Evolutionary conservation across 1,140 invertebrate species (phyloP).

Genomic region (Tigriopus japonicus): DNA sequence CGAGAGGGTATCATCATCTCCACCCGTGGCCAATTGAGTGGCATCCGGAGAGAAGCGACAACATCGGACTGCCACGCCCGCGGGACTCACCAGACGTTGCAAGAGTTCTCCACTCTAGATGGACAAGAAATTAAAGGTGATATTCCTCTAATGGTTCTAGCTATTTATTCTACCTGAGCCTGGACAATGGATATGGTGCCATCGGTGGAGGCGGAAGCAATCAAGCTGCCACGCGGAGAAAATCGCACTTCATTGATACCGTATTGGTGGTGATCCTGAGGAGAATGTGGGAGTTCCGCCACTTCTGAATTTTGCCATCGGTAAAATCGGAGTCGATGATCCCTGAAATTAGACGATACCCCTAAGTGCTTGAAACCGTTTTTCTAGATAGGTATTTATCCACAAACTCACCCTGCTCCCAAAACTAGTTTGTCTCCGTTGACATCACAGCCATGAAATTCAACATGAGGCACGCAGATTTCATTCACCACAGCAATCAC

Average conservation of each 20-base stretch:
- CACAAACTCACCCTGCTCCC: too few relatives aligned
- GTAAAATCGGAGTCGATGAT: neutral
- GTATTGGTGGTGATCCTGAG: conserved; percentile 41
- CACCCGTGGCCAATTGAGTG: conserved; percentile 41
- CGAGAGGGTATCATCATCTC: conserved; percentile 50
- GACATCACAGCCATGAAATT: too few relatives aligned
- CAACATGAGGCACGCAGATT: too few relatives aligned
- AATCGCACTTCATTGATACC: conserved; percentile 43
- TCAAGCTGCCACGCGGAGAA: conserved; percentile 44
- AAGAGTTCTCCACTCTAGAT: conserved; percentile 22
- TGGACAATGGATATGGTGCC: conserved; percentile 51
- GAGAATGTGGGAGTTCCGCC: conserved; percentile 23
- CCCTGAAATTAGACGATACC: neutral
- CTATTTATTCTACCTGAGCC: conserved; percentile 26
- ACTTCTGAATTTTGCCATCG: neutral
- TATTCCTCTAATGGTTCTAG: too few relatives aligned
- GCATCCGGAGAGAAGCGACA: conserved; percentile 47
- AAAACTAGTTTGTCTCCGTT: too few relatives aligned
- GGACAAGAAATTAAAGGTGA: conserved; percentile 23
- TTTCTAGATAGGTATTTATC: too few relatives aligned
- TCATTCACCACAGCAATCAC: too few relatives aligned
- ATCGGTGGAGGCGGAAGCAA: conserved; percentile 49
- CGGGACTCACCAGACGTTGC: conserved; percentile 38
- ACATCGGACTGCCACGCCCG: conserved; percentile 40
- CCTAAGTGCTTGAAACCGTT: too few relatives aligned